Evolutionary conservation across 2,888 invertebrate genomes (phyloP).

Genomic region (Busseola fusca): DNA sequence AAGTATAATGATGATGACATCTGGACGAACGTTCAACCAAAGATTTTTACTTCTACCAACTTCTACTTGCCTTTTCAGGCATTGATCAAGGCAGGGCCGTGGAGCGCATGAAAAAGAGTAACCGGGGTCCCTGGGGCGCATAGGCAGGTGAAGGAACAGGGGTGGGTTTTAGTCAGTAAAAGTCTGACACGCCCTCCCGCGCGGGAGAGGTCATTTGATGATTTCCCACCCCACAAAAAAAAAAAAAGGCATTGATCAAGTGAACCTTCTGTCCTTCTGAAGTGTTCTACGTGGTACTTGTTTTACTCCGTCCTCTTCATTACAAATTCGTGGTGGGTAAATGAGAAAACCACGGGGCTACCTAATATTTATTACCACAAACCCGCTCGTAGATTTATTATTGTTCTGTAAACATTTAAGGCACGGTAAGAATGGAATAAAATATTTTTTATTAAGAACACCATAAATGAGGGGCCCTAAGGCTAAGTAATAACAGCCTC

Average conservation of each 20-base stretch:
- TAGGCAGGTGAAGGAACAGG: too few species aligned
- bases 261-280: conserved; percentile 5
- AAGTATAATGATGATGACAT: not conserved
- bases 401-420: not conserved
- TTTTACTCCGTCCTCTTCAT: conserved; percentile 40
- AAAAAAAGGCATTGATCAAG: not conserved
- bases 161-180: too few species aligned
- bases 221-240: too few species aligned
- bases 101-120: too few species aligned
- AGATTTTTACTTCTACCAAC: not conserved
- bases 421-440: not conserved
- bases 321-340: conserved; percentile 53
- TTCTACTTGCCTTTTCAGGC: not conserved
- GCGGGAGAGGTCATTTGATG: too few species aligned
- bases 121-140: too few species aligned
- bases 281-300: not conserved
- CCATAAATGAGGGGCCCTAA: too few species aligned
- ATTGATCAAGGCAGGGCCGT: not conserved
- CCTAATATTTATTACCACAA: conserved; percentile 48
- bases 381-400: conserved; percentile 5
- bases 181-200: too few species aligned
- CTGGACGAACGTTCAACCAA: not conserved
- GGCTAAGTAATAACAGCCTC: too few species aligned
- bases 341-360: conserved; percentile 54
- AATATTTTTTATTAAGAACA: too few species aligned